Conservation (phyloP, 1,140 invertebrate species). For the Listronotus bonariensis region DNA sequence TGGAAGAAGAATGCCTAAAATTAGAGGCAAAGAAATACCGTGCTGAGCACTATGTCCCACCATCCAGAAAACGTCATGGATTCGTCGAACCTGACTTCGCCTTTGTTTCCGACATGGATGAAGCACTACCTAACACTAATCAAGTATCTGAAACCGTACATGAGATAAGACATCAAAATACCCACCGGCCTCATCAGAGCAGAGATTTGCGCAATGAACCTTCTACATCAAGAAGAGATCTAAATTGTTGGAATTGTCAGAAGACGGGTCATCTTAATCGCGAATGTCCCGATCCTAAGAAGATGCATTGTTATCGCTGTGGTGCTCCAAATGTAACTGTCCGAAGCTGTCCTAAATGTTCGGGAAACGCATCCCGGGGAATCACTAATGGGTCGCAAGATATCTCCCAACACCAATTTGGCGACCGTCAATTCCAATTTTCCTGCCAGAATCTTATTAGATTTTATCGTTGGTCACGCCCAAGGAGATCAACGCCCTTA, state of each 20-base stretch:
- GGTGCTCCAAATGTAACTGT: not conserved
- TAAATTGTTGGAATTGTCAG: conserved; percentile 20
- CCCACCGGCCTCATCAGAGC: no score
- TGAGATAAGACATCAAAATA: not conserved
- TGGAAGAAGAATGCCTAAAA: not conserved
- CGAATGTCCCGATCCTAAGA: conserved; percentile 5
- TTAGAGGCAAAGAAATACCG: conserved; percentile 5
- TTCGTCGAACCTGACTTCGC: conserved; percentile 18
- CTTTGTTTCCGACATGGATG: not conserved
- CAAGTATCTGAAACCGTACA: no score
- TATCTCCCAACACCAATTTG: not conserved
- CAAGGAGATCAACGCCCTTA: conserved; percentile 2
- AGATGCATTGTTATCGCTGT: conserved; percentile 2
- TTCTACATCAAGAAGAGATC: not conserved
- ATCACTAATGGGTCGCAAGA: not conserved
- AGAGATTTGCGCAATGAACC: no score
- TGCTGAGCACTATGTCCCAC: conserved; percentile 16
- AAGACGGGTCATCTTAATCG: conserved; percentile 3
- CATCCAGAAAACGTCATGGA: not conserved
- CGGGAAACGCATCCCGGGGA: conserved; percentile 14
- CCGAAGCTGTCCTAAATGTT: conserved; percentile 14
- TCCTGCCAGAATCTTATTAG: not conserved
- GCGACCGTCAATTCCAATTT: not conserved
- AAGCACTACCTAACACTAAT: no score
- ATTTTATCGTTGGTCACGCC: conserved; percentile 9